These are phyloP conservation scores for Prionailurus viverrinus DNA, from an alignment of 2,113 vertebrate species.

Conservation along the genomic window DNA sequence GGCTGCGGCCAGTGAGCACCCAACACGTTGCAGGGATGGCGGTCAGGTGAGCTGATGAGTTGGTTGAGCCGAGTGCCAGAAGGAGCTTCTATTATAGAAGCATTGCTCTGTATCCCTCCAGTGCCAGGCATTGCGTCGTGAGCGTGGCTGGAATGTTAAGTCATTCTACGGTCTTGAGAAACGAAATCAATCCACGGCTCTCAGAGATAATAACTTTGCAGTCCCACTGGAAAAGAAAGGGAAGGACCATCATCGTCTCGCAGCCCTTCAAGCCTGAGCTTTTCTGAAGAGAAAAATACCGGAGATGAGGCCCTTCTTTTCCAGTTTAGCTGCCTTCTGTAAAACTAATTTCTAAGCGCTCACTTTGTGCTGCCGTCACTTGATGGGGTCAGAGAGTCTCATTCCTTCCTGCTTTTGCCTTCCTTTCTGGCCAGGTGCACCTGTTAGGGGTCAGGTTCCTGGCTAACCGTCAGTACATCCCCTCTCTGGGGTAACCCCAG, in stretches of 20 bases:
- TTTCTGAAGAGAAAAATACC: not conserved
- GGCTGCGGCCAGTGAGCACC: not conserved
- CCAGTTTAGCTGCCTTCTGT: not conserved
- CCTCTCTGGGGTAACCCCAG: not conserved
- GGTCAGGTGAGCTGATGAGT: not conserved
- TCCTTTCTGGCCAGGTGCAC: not conserved
- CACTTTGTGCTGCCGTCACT: not conserved
- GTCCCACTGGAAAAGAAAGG: not conserved
- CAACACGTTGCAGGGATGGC: not conserved
- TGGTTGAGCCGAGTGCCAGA: not conserved
- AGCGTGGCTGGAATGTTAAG: not conserved
- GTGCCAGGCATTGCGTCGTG: not conserved
- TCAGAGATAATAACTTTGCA: not conserved
- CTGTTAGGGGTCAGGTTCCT: not conserved
- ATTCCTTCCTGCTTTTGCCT: not conserved
- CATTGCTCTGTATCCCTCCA: accelerated
- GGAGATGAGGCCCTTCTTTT: not conserved
- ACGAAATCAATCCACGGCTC: not conserved
- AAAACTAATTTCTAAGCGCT: not conserved
- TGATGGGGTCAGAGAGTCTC: not conserved
- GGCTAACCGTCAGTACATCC: not conserved
- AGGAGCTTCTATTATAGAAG: not conserved
- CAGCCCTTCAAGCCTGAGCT: not conserved
- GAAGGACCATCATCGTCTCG: not conserved
- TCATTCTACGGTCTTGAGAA: not conserved